Evolutionary conservation across 2,113 vertebrate species (phyloP), one percentile per base, ranked within the genome.

Genomic region (Meriones unguiculatus): DNA sequence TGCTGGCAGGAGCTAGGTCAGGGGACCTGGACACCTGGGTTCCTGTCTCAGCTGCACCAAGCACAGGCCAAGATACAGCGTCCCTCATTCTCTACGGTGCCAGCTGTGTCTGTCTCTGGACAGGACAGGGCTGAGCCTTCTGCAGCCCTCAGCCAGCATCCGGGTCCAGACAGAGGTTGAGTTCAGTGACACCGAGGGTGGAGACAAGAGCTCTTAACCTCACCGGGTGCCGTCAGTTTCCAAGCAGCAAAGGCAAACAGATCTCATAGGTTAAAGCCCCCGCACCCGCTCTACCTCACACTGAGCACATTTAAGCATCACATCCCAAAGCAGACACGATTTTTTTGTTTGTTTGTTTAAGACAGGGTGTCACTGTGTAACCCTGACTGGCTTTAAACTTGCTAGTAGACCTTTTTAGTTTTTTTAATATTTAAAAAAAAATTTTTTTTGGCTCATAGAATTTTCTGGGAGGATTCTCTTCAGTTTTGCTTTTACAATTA

Each of bases 401-500:
- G 24, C 24, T 84, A 41, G 59, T 10, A 38, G 59, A 64, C 25
- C n/a, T 46, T 46, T 46, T 46, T 46, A 46, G 5, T 46, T 46
- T 46, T 46, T 46, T 46, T 46, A 46, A 5, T 46, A 46, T 5
- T 46, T 46, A 46, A 46, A 46, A 46, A 46, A 46, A 84, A 64
- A 41, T 87, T 54, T 89, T 76, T 80, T 86, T 70, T 11, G 59
- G 20, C 87, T 89, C 62, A 35, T n/a, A 82, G 32, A 88, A 77
- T 69, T 91, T 88, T 57, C 41, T 77, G 81, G 88, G 91, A 91
- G 35, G 12, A 82, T 32, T 94, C 87, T 80, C 24, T 91, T 70
- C 10, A 82, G n/a, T 95, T 90, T 85, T 92, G 30, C 41, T 94
- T 87, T 78, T 90, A 35, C 80, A 90, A 94, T 86, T 76, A 95